phyloP scores from a whole-genome alignment of 2,797 vertebrate genomes.

The Tangara arthus region DNA sequence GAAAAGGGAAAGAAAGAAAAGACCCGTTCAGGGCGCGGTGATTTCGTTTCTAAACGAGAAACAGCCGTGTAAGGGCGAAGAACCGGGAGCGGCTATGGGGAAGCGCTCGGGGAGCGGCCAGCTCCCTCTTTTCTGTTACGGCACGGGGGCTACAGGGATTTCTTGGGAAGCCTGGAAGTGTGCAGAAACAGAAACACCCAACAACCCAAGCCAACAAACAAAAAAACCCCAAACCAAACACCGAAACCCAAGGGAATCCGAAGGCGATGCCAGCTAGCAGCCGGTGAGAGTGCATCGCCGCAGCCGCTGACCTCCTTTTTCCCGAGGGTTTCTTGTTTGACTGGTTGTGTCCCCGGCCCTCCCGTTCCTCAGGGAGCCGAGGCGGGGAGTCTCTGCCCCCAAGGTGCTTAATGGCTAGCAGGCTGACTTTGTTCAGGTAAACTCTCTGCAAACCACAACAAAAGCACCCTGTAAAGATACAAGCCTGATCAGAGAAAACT shows the following conservation, averaged over 20 bases:
- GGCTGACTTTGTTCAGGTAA: constrained; percentile 78
- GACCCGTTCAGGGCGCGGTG: background rate
- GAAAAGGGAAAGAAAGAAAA: background rate
- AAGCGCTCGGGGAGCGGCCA: fast-evolving
- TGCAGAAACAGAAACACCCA: background rate
- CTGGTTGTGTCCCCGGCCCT: constrained; percentile 29
- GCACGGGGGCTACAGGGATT: background rate
- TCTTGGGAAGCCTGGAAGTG: background rate
- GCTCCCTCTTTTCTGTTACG: background rate
- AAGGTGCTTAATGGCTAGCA: constrained; percentile 74
- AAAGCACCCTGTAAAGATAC: constrained; percentile 79
- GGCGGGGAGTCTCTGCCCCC: constrained; percentile 46
- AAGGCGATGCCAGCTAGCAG: background rate
- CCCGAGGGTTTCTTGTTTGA: constrained; percentile 24
- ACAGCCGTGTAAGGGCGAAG: fast-evolving
- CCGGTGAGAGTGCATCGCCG: background rate
- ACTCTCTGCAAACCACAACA: constrained; percentile 75
- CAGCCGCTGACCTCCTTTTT: background rate
- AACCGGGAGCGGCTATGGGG: background rate
- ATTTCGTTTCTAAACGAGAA: background rate
- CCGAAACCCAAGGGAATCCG: background rate
- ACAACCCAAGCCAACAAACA: background rate
- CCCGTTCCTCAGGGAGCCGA: constrained; percentile 50
- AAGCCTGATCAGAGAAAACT: constrained; percentile 76
- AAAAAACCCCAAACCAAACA: background rate